These are phyloP conservation scores for Meandrusa payeni DNA, from an alignment of 2,888 invertebrate species.

Conservation along the genomic window DNA sequence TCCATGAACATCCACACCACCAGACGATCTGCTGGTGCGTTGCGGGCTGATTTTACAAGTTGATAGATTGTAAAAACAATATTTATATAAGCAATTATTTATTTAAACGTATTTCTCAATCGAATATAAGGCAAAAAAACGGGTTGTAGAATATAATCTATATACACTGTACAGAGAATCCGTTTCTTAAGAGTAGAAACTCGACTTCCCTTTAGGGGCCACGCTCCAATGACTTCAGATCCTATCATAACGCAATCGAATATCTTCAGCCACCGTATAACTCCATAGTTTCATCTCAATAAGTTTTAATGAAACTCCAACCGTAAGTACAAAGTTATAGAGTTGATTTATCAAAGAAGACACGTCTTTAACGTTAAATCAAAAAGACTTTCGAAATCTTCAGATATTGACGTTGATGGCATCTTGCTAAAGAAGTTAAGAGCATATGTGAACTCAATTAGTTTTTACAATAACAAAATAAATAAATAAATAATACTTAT, in stretches of 20 bases:
- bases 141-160: no score
- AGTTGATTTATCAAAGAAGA: constrained; percentile 26
- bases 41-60: no score
- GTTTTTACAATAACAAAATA: constrained; percentile 48
- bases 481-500: no score
- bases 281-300: constrained; percentile 44
- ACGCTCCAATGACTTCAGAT: constrained; percentile 73
- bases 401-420: constrained; percentile 78
- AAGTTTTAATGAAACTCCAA: constrained; percentile 31
- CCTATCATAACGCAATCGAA: constrained; percentile 79
- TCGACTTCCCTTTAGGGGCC: constrained; percentile 49
- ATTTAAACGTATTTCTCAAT: no score
- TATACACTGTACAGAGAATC: constrained; percentile 4
- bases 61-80: no score
- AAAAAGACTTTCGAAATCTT: constrained; percentile 48
- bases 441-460: constrained; percentile 73
- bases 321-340: constrained; percentile 37
- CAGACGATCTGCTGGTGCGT: no score
- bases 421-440: constrained; percentile 69
- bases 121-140: no score
- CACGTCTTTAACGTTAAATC: constrained; percentile 40
- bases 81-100: no score
- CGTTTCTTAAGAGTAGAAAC: constrained; percentile 44
- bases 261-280: constrained; percentile 43
- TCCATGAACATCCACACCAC: no score